phyloP scores from a whole-genome alignment of 2,888 invertebrate species.

The Selenia dentaria region DNA sequence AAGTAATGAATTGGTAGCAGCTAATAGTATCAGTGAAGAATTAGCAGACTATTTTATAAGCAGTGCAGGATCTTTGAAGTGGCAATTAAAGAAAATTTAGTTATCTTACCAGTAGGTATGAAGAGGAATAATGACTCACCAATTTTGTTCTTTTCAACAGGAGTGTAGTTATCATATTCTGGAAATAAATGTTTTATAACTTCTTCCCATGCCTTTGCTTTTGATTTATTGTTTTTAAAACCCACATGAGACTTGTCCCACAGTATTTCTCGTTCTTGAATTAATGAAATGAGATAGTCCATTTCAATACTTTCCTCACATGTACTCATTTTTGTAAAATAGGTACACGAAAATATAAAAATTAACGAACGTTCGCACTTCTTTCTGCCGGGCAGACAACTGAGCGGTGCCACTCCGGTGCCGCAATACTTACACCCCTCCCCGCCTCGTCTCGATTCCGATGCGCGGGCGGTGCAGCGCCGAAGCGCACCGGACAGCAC shows the following conservation, averaged over 20 bases:
- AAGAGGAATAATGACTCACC: constrained; percentile 15
- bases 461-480: background rate
- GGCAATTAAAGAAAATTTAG: constrained; percentile 15
- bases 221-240: background rate
- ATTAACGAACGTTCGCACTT: background rate
- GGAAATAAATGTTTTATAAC: background rate
- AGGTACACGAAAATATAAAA: background rate
- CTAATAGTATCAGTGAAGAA: constrained; percentile 23
- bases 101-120: no score
- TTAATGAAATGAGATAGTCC: constrained; percentile 21
- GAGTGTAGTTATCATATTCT: constrained; percentile 8
- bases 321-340: constrained; percentile 1
- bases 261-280: constrained; percentile 22
- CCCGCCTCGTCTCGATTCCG: constrained; percentile 4
- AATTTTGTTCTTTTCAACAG: constrained; percentile 22
- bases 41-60: constrained; percentile 18
- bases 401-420: background rate
- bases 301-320: constrained; percentile 4
- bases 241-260: constrained; percentile 18
- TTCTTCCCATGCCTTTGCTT: background rate
- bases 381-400: background rate
- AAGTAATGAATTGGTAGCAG: constrained; percentile 17
- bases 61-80: constrained; percentile 23
- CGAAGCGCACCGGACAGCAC: background rate
- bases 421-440: constrained; percentile 10